Evolutionary conservation across 2,797 vertebrate genomes (phyloP).

Genomic region (Vespertilio murinus): DNA sequence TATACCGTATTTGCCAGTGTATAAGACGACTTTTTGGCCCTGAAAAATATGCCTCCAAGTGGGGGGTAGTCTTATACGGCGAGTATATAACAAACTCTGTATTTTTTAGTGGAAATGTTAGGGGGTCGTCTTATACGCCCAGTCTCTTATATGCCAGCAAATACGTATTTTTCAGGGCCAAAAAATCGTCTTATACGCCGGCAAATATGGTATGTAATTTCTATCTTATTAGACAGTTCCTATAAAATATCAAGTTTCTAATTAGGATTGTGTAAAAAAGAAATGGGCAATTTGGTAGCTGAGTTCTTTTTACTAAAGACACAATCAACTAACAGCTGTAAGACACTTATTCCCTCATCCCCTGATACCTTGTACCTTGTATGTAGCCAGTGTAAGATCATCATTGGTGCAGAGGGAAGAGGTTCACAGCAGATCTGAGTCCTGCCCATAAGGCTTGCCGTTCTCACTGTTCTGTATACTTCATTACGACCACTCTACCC

Average conservation of each 20-base stretch:
- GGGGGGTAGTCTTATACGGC: too few relatives aligned
- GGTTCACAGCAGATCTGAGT: background rate
- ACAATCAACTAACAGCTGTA: background rate
- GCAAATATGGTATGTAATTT: too few relatives aligned
- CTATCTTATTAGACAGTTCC: constrained; percentile 44
- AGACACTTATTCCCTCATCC: background rate
- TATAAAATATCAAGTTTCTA: constrained; percentile 72
- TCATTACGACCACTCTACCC: constrained; percentile 9
- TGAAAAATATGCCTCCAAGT: too few relatives aligned
- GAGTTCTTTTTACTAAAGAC: constrained; percentile 28
- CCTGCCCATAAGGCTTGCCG: constrained; percentile 71
- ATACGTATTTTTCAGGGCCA: too few relatives aligned
- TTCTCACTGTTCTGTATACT: constrained; percentile 68
- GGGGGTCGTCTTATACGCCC: too few relatives aligned
- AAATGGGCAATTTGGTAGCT: constrained; percentile 69
- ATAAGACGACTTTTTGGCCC: too few relatives aligned
- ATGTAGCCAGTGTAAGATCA: background rate
- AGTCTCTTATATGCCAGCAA: too few relatives aligned
- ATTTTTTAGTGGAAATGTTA: too few relatives aligned
- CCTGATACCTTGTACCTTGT: background rate
- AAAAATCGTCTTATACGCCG: too few relatives aligned
- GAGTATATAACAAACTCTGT: too few relatives aligned
- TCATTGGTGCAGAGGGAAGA: background rate
- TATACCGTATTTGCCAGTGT: too few relatives aligned
- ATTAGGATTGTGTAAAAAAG: constrained; percentile 38